Base-by-base conservation (phyloP, 2,797 vertebrate genomes). In the Odontamblyopus rebecca region DNA sequence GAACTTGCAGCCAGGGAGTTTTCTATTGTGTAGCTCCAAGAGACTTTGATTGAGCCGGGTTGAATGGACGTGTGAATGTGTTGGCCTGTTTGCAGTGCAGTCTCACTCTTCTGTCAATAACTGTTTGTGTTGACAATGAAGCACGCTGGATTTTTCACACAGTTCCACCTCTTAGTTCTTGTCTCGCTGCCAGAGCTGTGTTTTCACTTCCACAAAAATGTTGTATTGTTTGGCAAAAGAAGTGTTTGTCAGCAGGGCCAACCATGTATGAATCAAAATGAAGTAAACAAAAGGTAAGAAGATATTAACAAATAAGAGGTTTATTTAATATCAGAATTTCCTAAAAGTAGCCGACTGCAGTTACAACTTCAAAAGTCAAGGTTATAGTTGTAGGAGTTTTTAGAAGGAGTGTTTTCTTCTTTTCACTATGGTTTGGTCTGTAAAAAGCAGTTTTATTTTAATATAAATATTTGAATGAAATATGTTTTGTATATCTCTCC, bases 31-130 rank as follows among this genome's bases (percentile, higher is more conserved):
- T 15, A 53, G 15, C 16, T 67, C 26, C 48, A 67, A 5, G 11
- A 32, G 48, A 8, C 3, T 32, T 29, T 67, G 16, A 9, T 50
- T 66, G 5, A 23, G 19, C 35, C 63, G 29, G 23, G 15, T 29
- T 53, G 48, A 53, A 67, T 53, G 64, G 64, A 30, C 18, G 64
- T 51, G 44, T 19, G 27, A 51, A 32, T 30, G 63, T 65, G 41
- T 23, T 63, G 18, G 7, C 16, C 18, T 35, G 38, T 44, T 13
- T 16, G 16, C 12, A 23, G 38, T 48, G 23, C 63, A 50, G 44
- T 66, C 23, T 66, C 26, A 8, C 6, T 27, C 23, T 48, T 51
- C 26, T 66, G 48, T 67, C 65, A 32, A 53, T 32, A 67, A 51
- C 23, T 30, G 27, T 51, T 18, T 67, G 48, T 67, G 9, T 67